Evolutionary conservation across 2,888 invertebrate genomes (phyloP), one percentile per base, ranked within the genome.

Genomic region (Catocala sponsa): DNA sequence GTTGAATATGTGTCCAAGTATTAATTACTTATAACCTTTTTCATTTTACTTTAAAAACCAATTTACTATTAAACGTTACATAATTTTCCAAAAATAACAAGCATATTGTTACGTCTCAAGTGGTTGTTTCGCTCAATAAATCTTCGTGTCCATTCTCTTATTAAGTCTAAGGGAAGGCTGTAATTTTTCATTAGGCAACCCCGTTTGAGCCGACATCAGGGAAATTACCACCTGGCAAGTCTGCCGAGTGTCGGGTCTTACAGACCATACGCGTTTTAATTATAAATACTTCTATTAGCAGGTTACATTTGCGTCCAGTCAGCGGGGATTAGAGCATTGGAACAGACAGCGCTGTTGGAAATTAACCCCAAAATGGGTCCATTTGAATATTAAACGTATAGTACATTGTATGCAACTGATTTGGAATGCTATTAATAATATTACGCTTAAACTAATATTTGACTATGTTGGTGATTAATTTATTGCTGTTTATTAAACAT

Each of bases 161-260:
- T 80, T 78, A 82, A 78, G 78, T 72, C 68, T 75, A 62, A 68
- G 71, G 75, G 65, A 78, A 77, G 74, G 74, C 65, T 82, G 85
- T 86, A 84, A 85, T 84, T 86, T 86, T 86, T 87, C 82, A 86
- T 84, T 84, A 84, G 73, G 70, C 60, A 75, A 75, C 72, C 76
- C 69, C 58, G 68, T 78, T 73, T 78, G 72, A 74, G 69, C 61
- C 65, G 51, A 50, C 58, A 53, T 68, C 54, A 61, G 54, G 65
- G 74, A 61, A 79, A 82, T 81, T 81, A 73, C 52, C 70, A 76
- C 74, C 79, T 75, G 72, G 61, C 52, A 65, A 63, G 47, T 38
- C 7, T 9, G 35, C 35, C 9, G 35, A 38, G 35, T 38, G 35
- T 38, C 35, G 50, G 60, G 55, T 25, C 58, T 58, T 49, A 11